Evolutionary conservation across 2,113 vertebrate species (phyloP), one percentile per base, ranked within the genome.

Genomic region (Seriola quinqueradiata): DNA sequence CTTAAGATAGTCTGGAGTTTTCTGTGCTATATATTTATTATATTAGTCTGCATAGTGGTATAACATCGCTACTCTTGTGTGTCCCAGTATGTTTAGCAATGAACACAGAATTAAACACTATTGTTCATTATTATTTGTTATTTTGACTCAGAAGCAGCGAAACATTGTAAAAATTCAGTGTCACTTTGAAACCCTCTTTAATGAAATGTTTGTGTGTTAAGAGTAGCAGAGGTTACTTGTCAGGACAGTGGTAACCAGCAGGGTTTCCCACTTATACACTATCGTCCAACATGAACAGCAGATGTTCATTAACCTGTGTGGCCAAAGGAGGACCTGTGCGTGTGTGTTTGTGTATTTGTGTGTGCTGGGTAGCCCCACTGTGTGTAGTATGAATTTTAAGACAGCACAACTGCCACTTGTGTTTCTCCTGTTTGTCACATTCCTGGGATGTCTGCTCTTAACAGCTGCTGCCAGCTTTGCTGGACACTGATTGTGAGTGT

Each of bases 341-440:
- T 48, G 23, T 23, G 21, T 50, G 21, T 67, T 32, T 40, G 63
- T 69, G 70, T 65, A 4, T 64, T 19, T 75, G 23, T 73, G 19
- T 75, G 42, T 69, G 13, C 23, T 32, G 6, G 21, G 10, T 8
- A 61, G 71, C 63, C 70, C 50, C 42, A 19, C 12, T 87, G 67
- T 70, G 19, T 50, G 13, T 42, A 25, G 60, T 54, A 67, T 46
- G 44, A 74, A 60, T 79, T 38, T 77, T 64, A 78, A 84, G 80
- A 81, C n/a, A 9, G 60, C 40, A 46, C 59, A 28, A 65, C 84
- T 88, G 87, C 80, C 89, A 81, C 86, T 83, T 90, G 89, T 76
- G 83, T 83, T 89, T 81, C 76, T 84, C 75, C 77, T 61, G 88
- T 88, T 86, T 87, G 88, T 84, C 90, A 82, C 92, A 90, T 93